Conservation (phyloP, 2,113 vertebrate species). For the Brachionichthys hirsutus region DNA sequence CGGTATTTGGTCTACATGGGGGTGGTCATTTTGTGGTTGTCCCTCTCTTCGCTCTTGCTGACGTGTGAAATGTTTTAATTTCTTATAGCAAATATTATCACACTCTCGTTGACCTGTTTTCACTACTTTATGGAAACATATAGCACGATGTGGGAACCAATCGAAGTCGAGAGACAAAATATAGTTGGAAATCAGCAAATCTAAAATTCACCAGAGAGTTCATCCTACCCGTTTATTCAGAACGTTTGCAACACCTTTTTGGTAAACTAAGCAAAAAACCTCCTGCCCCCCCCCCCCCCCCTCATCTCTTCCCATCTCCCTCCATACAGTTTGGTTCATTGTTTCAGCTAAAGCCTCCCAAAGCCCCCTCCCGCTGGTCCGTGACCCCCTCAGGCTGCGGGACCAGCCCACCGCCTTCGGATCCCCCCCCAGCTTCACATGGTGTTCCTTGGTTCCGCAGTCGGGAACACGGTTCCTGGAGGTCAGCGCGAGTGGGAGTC, state of each 20-base stretch:
- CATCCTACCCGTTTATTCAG: conserved; percentile 38
- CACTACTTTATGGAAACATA: too few species aligned
- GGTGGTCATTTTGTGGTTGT: too few species aligned
- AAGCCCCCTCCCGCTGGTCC: conserved; percentile 42
- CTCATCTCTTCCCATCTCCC: conserved; percentile 21
- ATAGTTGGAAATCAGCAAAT: not conserved
- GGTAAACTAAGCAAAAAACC: conserved; percentile 64
- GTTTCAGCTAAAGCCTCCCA: conserved; percentile 37
- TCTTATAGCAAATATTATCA: too few species aligned
- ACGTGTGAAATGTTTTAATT: too few species aligned
- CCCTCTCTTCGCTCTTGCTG: too few species aligned
- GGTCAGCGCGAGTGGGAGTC: conserved; percentile 65
- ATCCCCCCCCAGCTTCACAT: conserved; percentile 26
- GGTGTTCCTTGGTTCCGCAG: conserved; percentile 27
- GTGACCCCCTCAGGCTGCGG: conserved; percentile 35
- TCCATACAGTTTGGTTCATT: conserved; percentile 45
- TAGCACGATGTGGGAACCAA: too few species aligned
- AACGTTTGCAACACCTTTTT: conserved; percentile 70
- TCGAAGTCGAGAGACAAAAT: not conserved
- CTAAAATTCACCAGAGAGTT: not conserved
- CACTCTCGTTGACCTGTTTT: too few species aligned
- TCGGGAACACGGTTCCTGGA: conserved; percentile 41
- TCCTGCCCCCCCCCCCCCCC: conserved; percentile 31
- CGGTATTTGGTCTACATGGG: too few species aligned
- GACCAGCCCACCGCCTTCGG: conserved; percentile 50